Conservation (phyloP, 2,113 vertebrate species). For the Origma solitaria region DNA sequence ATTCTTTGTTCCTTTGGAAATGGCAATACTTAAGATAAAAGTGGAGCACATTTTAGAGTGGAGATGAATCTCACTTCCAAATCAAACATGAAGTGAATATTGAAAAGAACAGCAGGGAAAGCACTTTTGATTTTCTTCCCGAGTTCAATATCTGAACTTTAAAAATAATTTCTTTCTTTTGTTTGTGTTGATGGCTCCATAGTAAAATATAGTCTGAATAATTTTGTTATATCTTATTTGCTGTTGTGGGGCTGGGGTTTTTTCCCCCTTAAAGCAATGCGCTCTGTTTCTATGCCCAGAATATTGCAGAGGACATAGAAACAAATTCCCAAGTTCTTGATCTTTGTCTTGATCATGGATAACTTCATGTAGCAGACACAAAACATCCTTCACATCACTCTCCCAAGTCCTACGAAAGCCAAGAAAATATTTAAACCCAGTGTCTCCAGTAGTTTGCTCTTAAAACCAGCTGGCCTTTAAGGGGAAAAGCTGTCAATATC, state of each 20-base stretch:
- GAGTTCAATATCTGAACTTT: conserved; percentile 13
- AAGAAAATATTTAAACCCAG: background rate
- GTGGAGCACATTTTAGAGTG: conserved; percentile 8
- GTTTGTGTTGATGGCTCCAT: background rate
- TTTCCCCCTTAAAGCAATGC: background rate
- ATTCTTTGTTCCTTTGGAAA: conserved; percentile 62
- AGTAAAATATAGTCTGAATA: background rate
- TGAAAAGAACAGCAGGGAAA: conserved; percentile 47
- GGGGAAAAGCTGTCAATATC: background rate
- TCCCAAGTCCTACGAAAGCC: background rate
- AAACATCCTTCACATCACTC: background rate
- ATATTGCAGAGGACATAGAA: background rate
- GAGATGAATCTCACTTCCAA: conserved; percentile 30
- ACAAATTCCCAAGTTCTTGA: background rate
- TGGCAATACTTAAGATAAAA: conserved; percentile 53
- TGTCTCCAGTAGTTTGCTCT: background rate
- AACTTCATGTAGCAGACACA: background rate
- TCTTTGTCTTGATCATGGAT: background rate
- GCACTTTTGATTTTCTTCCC: background rate
- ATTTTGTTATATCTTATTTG: background rate
- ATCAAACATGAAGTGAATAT: conserved; percentile 52
- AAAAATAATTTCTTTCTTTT: conserved; percentile 25
- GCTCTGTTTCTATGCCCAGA: background rate
- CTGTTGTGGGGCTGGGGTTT: background rate
- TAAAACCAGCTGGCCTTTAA: background rate